Evolutionary conservation across 2,113 vertebrate genomes (phyloP).

Genomic region (Ctenodactylus gundi): DNA sequence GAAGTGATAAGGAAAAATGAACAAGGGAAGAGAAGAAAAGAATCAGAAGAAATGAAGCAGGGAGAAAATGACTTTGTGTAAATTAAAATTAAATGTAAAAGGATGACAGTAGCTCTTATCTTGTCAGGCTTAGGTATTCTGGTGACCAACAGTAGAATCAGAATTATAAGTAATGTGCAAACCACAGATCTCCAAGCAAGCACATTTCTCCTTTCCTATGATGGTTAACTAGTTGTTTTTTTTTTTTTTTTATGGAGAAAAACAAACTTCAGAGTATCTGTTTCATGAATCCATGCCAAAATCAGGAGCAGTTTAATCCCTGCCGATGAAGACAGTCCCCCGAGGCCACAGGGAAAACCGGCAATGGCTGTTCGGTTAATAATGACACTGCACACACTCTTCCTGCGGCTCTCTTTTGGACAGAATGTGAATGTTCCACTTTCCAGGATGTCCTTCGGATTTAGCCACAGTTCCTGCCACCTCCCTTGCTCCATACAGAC

Average conservation of each 20-base stretch:
- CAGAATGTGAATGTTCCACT: neutral
- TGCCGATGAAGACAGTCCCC: neutral
- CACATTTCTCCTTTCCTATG: slow-evolving; percentile 50
- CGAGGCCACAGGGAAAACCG: neutral
- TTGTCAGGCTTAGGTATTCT: slow-evolving; percentile 76
- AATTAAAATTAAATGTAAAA: slow-evolving; percentile 86
- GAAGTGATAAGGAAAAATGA: slow-evolving; percentile 80
- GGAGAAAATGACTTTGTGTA: slow-evolving; percentile 82
- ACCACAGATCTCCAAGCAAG: slow-evolving; percentile 36
- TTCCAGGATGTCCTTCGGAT: neutral
- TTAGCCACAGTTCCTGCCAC: neutral
- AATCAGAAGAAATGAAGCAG: slow-evolving; percentile 83
- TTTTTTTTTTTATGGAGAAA: slow-evolving; percentile 62
- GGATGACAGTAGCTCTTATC: slow-evolving; percentile 78
- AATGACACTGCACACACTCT: neutral
- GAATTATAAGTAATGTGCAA: slow-evolving; percentile 71
- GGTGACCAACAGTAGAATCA: slow-evolving; percentile 69
- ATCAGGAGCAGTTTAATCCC: neutral
- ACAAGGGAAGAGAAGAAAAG: slow-evolving; percentile 68
- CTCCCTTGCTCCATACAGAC: neutral
- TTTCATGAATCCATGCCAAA: slow-evolving; percentile 52
- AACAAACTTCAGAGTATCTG: slow-evolving; percentile 65
- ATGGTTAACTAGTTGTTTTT: slow-evolving; percentile 56
- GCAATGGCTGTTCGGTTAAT: neutral
- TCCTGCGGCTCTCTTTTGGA: neutral